Percentiles rank a stretch among this genome's conserved stretches.
phyloP scores from a whole-genome alignment of 2,888 invertebrate species.

The Chironomus riparius region DNA sequence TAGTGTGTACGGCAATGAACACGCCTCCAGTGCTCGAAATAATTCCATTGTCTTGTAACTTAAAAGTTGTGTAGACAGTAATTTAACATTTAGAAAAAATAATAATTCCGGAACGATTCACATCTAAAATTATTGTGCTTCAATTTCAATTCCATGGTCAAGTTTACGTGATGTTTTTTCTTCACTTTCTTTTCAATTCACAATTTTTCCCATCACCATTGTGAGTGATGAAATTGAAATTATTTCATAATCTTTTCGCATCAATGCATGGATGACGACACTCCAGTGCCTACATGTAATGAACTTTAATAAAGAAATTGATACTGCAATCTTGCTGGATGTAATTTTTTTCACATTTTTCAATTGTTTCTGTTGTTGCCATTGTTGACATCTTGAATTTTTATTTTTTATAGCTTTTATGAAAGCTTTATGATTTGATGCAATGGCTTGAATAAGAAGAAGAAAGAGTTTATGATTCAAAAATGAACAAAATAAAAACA shows the following conservation, averaged over 20 bases:
- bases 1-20: not conserved
- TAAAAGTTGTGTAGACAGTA: not conserved
- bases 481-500: not conserved
- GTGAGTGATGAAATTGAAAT: not conserved
- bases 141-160: constrained; percentile 5
- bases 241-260: not conserved
- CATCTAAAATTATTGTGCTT: too few species aligned
- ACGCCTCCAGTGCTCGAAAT: not conserved
- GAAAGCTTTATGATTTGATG: not conserved
- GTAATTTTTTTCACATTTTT: not conserved
- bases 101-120: not conserved
- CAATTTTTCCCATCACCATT: not conserved
- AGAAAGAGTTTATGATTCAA: not conserved
- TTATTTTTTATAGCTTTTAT: not conserved
- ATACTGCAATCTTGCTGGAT: not conserved
- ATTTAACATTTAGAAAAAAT: not conserved
- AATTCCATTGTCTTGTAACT: not conserved
- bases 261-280: not conserved
- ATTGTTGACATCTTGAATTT: not conserved
- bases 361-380: not conserved
- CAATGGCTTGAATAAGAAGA: not conserved
- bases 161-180: constrained; percentile 2
- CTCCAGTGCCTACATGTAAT: not conserved
- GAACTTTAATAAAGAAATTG: not conserved
- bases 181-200: not conserved